Evolutionary conservation across 2,888 invertebrate genomes (phyloP).

Genomic region (Drosophila mettleri): DNA sequence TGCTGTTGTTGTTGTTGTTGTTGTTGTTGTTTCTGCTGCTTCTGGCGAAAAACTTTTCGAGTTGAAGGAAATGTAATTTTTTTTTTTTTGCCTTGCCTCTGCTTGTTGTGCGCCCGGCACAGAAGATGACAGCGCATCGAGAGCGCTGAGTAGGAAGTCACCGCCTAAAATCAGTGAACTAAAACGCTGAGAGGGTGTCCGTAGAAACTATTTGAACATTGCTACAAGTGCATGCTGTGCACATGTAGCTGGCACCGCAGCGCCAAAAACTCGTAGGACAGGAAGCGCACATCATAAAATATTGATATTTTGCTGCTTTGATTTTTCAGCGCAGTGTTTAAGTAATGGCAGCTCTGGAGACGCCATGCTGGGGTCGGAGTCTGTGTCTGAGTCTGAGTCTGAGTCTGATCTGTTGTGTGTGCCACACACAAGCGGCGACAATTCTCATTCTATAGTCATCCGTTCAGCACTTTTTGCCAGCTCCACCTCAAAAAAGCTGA

Average conservation of each 20-base stretch:
- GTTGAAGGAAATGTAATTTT: constrained; percentile 78
- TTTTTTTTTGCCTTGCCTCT: constrained; percentile 11
- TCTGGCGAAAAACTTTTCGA: constrained; percentile 71
- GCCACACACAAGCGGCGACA: constrained; percentile 52
- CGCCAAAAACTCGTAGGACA: constrained; percentile 38
- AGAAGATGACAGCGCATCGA: constrained; percentile 48
- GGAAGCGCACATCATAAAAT: constrained; percentile 81
- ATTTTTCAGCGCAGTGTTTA: constrained; percentile 73
- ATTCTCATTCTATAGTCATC: constrained; percentile 64
- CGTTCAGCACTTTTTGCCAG: constrained; percentile 59
- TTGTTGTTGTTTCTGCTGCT: constrained; percentile 22
- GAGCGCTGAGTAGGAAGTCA: constrained; percentile 58
- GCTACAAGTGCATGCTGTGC: constrained; percentile 70
- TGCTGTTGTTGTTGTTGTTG: constrained; percentile 30
- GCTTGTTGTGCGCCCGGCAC: constrained; percentile 9
- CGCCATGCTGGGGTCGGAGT: constrained; percentile 13
- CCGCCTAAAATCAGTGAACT: constrained; percentile 79
- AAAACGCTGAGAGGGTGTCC: constrained; percentile 64
- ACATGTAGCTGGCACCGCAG: constrained; percentile 34
- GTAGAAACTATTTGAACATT: constrained; percentile 55
- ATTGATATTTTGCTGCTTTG: constrained; percentile 80
- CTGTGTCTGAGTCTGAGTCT: constrained; percentile 11
- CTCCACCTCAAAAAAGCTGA: constrained; percentile 40
- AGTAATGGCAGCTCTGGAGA: constrained; percentile 69
- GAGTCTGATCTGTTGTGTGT: constrained; percentile 18